Conservation (phyloP, 2,113 vertebrate genomes). For the Cettia cetti region DNA sequence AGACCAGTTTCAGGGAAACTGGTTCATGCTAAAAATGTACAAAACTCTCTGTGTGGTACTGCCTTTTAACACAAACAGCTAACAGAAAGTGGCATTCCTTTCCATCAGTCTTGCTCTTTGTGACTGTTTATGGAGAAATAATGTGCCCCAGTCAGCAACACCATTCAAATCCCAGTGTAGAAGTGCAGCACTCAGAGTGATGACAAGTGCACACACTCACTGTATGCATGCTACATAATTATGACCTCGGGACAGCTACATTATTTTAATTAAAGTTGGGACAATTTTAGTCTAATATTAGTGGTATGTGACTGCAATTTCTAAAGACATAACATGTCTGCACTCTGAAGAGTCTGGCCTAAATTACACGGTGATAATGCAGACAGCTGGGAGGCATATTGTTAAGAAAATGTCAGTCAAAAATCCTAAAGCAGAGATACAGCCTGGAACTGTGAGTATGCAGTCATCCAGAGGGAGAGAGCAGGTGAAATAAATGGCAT, state of each 20-base stretch:
- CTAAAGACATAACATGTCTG: background rate
- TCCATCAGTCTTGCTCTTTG: background rate
- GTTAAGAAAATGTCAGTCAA: background rate
- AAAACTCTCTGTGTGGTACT: background rate
- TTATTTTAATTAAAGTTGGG: constrained; percentile 37
- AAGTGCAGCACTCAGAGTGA: background rate
- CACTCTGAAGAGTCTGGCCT: background rate
- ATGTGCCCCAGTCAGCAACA: background rate
- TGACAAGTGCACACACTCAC: background rate
- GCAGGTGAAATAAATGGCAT: background rate
- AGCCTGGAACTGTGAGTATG: background rate
- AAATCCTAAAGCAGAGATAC: background rate
- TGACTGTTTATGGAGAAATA: background rate
- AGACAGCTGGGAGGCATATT: background rate
- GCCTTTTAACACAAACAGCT: background rate
- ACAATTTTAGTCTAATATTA: background rate
- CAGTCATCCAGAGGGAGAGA: background rate
- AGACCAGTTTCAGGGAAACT: background rate
- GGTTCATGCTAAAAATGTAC: background rate
- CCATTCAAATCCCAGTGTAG: background rate
- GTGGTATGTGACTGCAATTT: background rate
- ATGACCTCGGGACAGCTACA: background rate
- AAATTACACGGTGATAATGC: background rate
- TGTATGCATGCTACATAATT: background rate
- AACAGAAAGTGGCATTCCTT: background rate